Base-by-base conservation (phyloP, 2,888 invertebrate genomes). In the Antheraea yamamai region DNA sequence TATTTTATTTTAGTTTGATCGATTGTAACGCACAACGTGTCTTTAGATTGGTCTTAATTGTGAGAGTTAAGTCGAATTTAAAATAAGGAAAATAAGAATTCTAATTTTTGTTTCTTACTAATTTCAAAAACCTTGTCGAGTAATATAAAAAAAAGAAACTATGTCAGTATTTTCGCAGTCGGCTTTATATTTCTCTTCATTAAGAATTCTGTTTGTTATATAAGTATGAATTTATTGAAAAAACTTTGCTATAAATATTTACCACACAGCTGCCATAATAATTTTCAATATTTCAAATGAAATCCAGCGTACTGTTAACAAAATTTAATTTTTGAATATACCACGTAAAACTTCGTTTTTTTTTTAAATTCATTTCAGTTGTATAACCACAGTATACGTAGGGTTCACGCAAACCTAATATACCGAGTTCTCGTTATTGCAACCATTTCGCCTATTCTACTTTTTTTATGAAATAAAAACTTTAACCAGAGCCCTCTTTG, bases 381-480 rank as follows among this genome's bases (percentile, higher is more conserved):
- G 10, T 23, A 61, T 23, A 61, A 61, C 61, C 23, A 61, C 61
- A 61, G 61, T 3, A n/a, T 4, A 66, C 1, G 64, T 26, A 66
- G 26, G 26, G 26, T 30, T 66, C 64, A 30, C 30, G 16, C 26
- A 81, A 78, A 78, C 70, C 77, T 73, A 75, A 78, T 78, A 79
- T 52, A 55, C 47, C 39, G 52, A 78, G 78, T 78, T 79, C 81
- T 85, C 79, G 84, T 83, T 84, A 85, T 79, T 81, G 79, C 75
- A 78, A 80, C 76, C 77, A 75, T 78, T 78, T 81, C 81, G 80
- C 79, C 77, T 76, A 77, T 78, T 79, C 72, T 72, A 71, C 8
- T 66, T 61, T 75, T 74, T 80, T 80, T 78, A 77, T 76, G 75
- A 79, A 78, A 81, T 79, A 81, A 82, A 81, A 80, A 77, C 71